Conservation (phyloP, 2,113 vertebrate genomes). For the Brienomyrus longianalis region DNA sequence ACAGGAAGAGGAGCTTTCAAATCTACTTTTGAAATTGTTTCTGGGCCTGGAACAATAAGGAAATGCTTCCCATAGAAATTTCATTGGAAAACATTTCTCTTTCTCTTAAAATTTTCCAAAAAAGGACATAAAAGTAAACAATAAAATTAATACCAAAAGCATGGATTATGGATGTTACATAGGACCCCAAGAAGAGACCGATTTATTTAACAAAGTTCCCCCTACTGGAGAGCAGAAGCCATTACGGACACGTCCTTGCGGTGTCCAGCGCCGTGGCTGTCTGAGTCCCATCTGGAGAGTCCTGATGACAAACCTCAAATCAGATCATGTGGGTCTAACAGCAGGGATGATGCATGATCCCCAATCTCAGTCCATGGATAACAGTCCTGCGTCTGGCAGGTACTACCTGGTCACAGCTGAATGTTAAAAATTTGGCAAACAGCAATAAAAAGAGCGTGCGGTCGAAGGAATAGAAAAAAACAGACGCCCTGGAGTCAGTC, state of each 20-base stretch:
- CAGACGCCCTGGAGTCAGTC: neutral
- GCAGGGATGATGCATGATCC: slow-evolving; percentile 41
- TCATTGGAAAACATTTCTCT: neutral
- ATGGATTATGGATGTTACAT: neutral
- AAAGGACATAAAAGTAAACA: neutral
- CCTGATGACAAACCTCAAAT: slow-evolving; percentile 40
- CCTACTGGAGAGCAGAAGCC: neutral
- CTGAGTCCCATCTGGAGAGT: slow-evolving; percentile 19
- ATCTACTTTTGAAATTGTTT: neutral
- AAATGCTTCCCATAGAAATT: neutral
- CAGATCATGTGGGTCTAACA: slow-evolving; percentile 38
- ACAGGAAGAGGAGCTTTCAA: neutral
- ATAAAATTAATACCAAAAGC: neutral
- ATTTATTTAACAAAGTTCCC: neutral
- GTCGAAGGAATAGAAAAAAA: neutral
- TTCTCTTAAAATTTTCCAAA: neutral
- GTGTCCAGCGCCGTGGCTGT: neutral
- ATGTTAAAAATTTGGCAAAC: slow-evolving; percentile 26
- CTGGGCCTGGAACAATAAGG: neutral
- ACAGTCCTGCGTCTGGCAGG: slow-evolving; percentile 26
- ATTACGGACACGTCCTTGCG: neutral
- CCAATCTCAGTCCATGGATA: slow-evolving; percentile 34
- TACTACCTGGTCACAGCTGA: slow-evolving; percentile 31
- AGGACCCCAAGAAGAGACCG: neutral
- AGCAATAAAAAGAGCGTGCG: slow-evolving; percentile 24